These are phyloP conservation scores for Steinernema feltiae DNA, from an alignment of 1,140 invertebrate genomes.

Conservation along the genomic window DNA sequence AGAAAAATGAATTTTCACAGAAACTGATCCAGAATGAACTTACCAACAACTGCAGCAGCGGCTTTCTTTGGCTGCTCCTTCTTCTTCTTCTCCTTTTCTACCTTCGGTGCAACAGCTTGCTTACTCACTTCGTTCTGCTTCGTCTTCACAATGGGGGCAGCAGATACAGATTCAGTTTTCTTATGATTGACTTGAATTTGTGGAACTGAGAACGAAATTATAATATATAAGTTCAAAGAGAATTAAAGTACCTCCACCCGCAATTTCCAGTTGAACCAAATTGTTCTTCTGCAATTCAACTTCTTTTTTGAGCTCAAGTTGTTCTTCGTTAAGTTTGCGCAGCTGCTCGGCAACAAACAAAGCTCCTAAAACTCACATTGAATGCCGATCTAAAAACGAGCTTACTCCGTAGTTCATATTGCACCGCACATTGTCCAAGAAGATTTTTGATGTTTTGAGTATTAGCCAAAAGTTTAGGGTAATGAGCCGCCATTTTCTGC, in stretches of 20 bases:
- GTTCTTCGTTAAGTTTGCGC: conserved; percentile 32
- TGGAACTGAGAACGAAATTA: conserved; percentile 15
- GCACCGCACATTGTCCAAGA: not conserved
- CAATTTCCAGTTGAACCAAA: conserved; percentile 35
- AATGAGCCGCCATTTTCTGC: conserved; percentile 32
- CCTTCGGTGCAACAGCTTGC: conserved; percentile 23
- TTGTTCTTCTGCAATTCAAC: conserved; percentile 26
- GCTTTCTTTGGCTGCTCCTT: conserved; percentile 13
- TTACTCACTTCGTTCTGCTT: conserved; percentile 20
- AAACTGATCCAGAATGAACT: no score
- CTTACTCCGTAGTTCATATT: not conserved
- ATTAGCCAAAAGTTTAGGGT: conserved; percentile 20
- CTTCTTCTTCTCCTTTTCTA: conserved; percentile 23
- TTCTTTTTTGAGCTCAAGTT: conserved; percentile 30
- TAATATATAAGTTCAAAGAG: conserved; percentile 18
- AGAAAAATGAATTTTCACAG: no score
- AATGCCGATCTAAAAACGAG: not conserved
- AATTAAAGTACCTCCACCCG: conserved; percentile 31
- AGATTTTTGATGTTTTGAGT: conserved; percentile 20
- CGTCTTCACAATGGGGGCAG: conserved; percentile 1
- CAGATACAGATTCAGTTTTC: not conserved
- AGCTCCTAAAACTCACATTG: conserved; percentile 33
- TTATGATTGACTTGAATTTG: conserved; percentile 15
- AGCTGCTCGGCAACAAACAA: conserved; percentile 38
- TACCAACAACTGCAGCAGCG: conserved; percentile 22